A percentile compares a stretch with the other conserved stretches of the same genome.
phyloP scores from a whole-genome alignment of 2,113 vertebrate species.

The Ammodytes marinus region DNA sequence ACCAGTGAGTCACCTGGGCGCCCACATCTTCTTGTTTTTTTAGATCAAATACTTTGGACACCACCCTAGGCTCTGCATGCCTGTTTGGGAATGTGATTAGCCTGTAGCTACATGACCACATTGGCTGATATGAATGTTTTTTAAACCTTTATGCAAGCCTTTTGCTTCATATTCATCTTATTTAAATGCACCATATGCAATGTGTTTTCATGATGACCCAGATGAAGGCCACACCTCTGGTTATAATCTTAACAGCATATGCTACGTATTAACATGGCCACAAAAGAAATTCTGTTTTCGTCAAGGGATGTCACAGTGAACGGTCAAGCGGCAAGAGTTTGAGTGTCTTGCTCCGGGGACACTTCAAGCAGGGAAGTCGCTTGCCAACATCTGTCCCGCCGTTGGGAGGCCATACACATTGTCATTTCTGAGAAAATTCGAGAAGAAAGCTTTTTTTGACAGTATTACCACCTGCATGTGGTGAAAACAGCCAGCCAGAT shows the following conservation, averaged over 20 bases:
- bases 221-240: not conserved
- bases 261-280: not conserved
- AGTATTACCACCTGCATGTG: conserved; percentile 14
- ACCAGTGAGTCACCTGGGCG: too few relatives aligned
- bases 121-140: too few relatives aligned
- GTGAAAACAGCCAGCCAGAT: not conserved
- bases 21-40: too few relatives aligned
- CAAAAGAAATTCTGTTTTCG: not conserved
- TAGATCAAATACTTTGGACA: not conserved
- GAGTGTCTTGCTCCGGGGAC: conserved; percentile 25
- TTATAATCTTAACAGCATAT: not conserved
- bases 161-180: too few relatives aligned
- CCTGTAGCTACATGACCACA: not conserved
- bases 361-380: conserved; percentile 27
- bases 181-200: too few relatives aligned
- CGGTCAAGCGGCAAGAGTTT: conserved; percentile 17
- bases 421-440: conserved; percentile 7
- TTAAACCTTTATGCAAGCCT: too few relatives aligned
- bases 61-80: not conserved
- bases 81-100: not conserved
- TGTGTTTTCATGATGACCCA: too few relatives aligned
- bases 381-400: conserved; percentile 23
- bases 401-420: not conserved
- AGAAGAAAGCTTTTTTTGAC: conserved; percentile 21
- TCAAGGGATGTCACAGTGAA: conserved; percentile 33